phyloP scores from a whole-genome alignment of 2,113 vertebrate genomes.

The Gymnorhina tibicen region DNA sequence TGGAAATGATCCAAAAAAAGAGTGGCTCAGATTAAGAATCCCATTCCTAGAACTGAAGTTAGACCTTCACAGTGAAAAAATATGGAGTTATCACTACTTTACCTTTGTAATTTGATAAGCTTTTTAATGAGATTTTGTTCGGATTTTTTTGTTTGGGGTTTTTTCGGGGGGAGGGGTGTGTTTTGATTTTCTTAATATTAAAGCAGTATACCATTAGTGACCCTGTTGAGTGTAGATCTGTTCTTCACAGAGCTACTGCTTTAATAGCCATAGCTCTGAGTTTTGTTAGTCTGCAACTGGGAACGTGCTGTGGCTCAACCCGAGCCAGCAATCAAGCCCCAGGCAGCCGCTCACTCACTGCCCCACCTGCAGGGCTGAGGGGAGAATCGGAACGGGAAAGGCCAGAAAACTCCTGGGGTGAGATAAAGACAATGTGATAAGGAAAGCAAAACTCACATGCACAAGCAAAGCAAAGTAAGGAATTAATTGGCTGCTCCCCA shows the following conservation, averaged over 20 bases:
- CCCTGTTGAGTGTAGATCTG: neutral
- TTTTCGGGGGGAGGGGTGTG: fast-evolving
- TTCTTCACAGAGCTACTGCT: neutral
- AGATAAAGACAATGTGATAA: neutral
- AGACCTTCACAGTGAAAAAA: neutral
- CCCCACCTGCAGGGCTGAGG: neutral
- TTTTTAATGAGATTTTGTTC: neutral
- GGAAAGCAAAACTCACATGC: neutral
- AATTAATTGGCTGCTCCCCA: no score
- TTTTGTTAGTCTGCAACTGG: neutral
- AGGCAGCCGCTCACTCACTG: neutral
- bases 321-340: neutral
- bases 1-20: neutral
- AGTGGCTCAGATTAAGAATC: neutral
- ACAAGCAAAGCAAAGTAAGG: neutral
- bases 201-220: neutral
- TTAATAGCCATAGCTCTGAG: neutral
- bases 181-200: neutral
- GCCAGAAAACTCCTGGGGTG: fast-evolving
- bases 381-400: neutral
- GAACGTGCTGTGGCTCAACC: neutral
- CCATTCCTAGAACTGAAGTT: neutral
- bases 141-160: neutral
- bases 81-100: neutral
- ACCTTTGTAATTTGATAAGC: neutral